Evolutionary conservation across 1,140 invertebrate species (phyloP).

Genomic region (Euwallacea similis): DNA sequence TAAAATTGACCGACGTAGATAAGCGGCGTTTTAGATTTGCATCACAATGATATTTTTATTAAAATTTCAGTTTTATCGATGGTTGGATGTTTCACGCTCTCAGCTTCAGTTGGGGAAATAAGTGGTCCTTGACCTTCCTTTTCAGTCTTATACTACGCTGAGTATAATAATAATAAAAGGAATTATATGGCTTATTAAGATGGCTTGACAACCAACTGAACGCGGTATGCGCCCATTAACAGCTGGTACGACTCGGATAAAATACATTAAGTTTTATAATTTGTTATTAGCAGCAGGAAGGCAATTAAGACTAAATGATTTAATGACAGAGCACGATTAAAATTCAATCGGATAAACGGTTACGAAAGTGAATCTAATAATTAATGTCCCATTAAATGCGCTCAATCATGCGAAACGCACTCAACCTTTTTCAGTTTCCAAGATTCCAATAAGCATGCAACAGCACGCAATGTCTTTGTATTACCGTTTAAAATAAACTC

Average conservation of each 20-base stretch:
- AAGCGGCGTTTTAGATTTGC: neutral
- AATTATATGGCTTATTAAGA: no score
- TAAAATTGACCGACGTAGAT: neutral
- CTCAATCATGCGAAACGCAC: neutral
- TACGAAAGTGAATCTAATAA: constrained; percentile 18
- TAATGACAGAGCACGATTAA: constrained; percentile 21
- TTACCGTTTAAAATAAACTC: no score
- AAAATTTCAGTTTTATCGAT: neutral
- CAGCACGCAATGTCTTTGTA: no score
- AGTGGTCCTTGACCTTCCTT: no score
- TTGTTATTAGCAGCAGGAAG: constrained; percentile 20
- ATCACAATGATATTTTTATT: constrained; percentile 6
- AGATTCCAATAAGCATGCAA: no score
- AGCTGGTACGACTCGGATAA: constrained; percentile 12
- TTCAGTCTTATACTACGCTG: no score
- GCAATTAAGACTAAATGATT: constrained; percentile 12
- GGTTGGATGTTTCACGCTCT: no score
- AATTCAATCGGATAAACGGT: constrained; percentile 21
- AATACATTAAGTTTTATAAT: constrained; percentile 20
- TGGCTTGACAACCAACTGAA: no score
- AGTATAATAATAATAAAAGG: no score
- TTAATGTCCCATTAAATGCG: constrained; percentile 12
- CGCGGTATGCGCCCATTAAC: neutral
- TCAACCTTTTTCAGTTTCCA: neutral
- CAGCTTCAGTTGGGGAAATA: no score